Base-by-base conservation (phyloP, 2,113 vertebrate genomes). In the Progne subis region DNA sequence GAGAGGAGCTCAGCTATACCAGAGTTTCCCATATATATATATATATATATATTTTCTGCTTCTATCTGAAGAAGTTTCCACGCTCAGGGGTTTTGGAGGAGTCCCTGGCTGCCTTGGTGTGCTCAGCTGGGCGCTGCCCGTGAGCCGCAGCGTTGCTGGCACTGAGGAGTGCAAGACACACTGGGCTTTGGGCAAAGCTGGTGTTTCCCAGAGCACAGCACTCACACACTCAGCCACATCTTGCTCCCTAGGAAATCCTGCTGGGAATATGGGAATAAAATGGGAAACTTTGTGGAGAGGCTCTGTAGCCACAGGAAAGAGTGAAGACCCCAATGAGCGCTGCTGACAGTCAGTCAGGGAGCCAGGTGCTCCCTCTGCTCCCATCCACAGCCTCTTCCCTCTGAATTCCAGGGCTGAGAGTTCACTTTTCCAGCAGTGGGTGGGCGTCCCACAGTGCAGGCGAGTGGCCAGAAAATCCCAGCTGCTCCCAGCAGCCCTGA, bases 101-200 rank as follows among this genome's bases (percentile, higher is more conserved):
- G 8, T 57, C 7, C 2, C 14, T 47, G 41, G 21, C 43, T 67
- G 34, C 29, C 32, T 7, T 24, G 37, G 43, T 28, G 34, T 43
- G 13, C 52, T 53, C 59, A 44, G 47, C 18, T 23, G n/a, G 37
- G n/a, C 3, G 1, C 29, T 39, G 34, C 60, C 34, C 1, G 0
- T 4, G 61, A 55, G 20, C 49, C 0, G 0, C 8, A 11, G 49
- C 81, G 11, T 2, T 9, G 1, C 39, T 37, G 39, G 34, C 52
- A 32, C 18, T 14, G 47, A 10, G 14, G 23, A 4, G 20, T 3
- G 14, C 37, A 28, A 4, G 31, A 8, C 8, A 3, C 0, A 0
- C 2, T 6, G 18, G 39, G 9, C 0, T 12, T 1, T 1, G 28
- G 64, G 59, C 39, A 3, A 19, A 47, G 37, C 23, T 32, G 72